Evolutionary conservation across 2,113 vertebrate genomes (phyloP).

Genomic region (Perca fluviatilis): DNA sequence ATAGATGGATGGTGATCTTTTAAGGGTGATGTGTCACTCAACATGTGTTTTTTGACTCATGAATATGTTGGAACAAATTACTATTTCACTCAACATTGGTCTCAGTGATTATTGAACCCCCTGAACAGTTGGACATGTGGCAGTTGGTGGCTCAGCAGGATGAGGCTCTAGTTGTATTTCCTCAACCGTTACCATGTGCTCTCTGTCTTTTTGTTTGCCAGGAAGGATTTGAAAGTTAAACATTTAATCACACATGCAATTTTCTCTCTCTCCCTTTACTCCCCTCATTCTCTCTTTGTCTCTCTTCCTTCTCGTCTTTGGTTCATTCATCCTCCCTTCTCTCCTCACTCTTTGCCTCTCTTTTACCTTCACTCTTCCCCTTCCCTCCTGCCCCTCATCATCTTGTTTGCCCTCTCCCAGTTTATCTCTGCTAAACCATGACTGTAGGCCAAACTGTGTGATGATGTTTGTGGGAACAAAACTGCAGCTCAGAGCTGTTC

Average conservation of each 20-base stretch:
- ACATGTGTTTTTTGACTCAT: conserved; percentile 1
- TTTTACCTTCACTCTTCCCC: neutral
- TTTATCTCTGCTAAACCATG: conserved; percentile 96
- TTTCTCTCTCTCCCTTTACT: neutral
- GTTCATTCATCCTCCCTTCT: neutral
- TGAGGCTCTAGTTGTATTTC: neutral
- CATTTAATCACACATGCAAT: conserved; percentile 9
- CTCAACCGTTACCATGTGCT: neutral
- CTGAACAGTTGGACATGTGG: conserved; percentile 29
- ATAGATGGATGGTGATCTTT: conserved; percentile 17
- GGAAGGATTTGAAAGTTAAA: neutral
- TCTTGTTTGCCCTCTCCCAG: conserved; percentile 75
- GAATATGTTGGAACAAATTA: conserved; percentile 30
- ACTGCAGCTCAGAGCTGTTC: conserved; percentile 90
- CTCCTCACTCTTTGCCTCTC: neutral
- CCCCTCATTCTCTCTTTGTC: neutral
- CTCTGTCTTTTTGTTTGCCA: neutral
- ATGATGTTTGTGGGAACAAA: conserved; percentile 91
- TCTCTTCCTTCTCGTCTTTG: neutral
- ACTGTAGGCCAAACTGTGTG: conserved; percentile 96
- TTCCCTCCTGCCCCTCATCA: neutral
- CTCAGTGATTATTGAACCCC: conserved; percentile 9
- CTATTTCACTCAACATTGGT: conserved; percentile 12
- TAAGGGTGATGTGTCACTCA: conserved; percentile 25
- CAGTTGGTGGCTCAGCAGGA: conserved; percentile 17